A percentile compares a stretch with the other conserved stretches of the same genome.
phyloP scores from a whole-genome alignment of 2,888 invertebrate species.

The Netelia melanura region DNA sequence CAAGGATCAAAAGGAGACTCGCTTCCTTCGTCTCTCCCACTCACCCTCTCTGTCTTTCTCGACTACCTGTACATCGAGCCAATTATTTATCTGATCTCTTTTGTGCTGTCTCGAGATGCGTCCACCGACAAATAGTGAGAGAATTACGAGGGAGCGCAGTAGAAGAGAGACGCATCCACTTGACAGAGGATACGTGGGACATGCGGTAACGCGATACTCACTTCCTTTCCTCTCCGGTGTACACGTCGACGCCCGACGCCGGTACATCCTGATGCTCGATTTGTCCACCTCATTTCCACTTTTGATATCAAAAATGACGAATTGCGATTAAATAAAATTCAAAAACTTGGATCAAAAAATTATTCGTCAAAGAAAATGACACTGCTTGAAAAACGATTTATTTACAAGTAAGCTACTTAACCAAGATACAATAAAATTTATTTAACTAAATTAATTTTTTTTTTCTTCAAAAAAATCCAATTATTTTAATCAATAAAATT shows the following conservation, averaged over 20 bases:
- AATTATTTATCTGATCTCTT: slow-evolving; percentile 84
- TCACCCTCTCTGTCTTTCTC: slow-evolving; percentile 48
- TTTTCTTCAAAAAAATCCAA: not conserved
- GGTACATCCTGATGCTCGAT: slow-evolving; percentile 40
- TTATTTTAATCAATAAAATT: too few relatives aligned
- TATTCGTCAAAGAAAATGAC: not conserved
- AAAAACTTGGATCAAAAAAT: slow-evolving; percentile 2
- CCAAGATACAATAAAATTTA: not conserved
- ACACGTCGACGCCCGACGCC: slow-evolving; percentile 77
- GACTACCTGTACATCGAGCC: slow-evolving; percentile 84
- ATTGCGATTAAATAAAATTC: too few relatives aligned
- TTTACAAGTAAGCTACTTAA: too few relatives aligned
- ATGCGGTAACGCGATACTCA: slow-evolving; percentile 80
- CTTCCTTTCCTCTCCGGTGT: slow-evolving; percentile 77
- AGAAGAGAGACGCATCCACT: slow-evolving; percentile 78
- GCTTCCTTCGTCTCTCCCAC: slow-evolving; percentile 7
- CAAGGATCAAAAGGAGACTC: slow-evolving; percentile 78
- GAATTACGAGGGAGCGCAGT: slow-evolving; percentile 2
- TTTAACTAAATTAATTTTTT: not conserved
- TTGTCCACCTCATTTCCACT: slow-evolving; percentile 17
- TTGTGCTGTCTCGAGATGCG: slow-evolving; percentile 72
- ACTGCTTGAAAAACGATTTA: too few relatives aligned
- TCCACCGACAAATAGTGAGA: slow-evolving; percentile 44
- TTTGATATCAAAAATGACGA: slow-evolving; percentile 11
- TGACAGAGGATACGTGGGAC: slow-evolving; percentile 84